Conservation (phyloP, 2,113 vertebrate genomes). For the Varanus komodoensis region DNA sequence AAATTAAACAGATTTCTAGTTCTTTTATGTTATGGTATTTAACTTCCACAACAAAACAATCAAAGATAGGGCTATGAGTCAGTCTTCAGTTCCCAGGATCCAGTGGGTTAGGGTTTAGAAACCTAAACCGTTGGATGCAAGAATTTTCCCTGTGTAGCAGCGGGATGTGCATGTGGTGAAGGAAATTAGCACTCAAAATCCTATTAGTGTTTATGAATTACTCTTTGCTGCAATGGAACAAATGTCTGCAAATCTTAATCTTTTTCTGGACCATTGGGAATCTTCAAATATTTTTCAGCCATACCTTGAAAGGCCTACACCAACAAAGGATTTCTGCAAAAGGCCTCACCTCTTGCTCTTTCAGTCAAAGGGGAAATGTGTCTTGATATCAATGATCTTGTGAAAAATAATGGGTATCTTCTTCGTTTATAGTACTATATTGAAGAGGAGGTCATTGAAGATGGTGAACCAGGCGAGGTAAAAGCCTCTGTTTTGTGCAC, state of each 20-base stretch:
- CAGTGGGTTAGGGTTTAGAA: background rate
- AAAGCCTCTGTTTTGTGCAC: conserved; percentile 60
- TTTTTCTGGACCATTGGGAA: background rate
- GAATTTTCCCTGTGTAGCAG: background rate
- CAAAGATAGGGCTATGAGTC: background rate
- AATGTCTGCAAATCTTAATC: background rate
- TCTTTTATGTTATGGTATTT: background rate
- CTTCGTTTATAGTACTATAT: conserved; percentile 86
- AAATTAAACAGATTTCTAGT: background rate
- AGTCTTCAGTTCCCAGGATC: background rate
- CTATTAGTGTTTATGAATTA: background rate
- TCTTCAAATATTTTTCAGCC: background rate
- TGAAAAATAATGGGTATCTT: conserved; percentile 70
- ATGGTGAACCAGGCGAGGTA: conserved; percentile 83
- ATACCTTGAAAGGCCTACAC: background rate
- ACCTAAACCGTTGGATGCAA: background rate
- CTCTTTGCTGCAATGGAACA: background rate
- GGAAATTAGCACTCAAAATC: background rate
- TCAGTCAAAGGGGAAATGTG: background rate
- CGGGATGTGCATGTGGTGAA: background rate
- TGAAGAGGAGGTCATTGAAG: conserved; percentile 84
- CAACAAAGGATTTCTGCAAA: background rate
- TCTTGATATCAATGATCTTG: conserved; percentile 33
- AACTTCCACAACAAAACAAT: background rate
- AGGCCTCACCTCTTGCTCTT: background rate